phyloP scores from a whole-genome alignment of 2,888 invertebrate species.

The Leucoptera coffeella region DNA sequence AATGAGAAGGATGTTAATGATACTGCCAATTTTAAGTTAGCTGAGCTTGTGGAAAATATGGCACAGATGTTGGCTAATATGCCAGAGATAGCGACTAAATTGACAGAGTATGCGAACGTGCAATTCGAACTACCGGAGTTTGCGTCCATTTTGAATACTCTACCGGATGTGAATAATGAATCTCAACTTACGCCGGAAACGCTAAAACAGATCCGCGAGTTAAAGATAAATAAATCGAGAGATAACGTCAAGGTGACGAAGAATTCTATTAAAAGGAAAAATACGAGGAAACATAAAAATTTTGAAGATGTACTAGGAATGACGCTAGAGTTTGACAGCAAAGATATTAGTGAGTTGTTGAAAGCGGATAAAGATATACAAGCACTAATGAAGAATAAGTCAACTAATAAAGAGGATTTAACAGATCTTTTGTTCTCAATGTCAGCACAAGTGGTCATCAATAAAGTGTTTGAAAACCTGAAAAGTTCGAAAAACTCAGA shows the following conservation, averaged over 20 bases:
- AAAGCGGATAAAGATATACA: slow-evolving; percentile 29
- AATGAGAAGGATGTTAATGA: slow-evolving; percentile 17
- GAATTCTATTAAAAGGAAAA: slow-evolving; percentile 36
- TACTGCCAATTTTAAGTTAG: slow-evolving; percentile 22
- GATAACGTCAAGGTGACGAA: slow-evolving; percentile 39
- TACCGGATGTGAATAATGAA: slow-evolving; percentile 31
- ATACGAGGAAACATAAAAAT: slow-evolving; percentile 22
- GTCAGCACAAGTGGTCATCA: slow-evolving; percentile 33
- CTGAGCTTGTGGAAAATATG: slow-evolving; percentile 34
- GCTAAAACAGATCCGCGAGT: slow-evolving; percentile 36
- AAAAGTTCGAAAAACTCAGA: slow-evolving; percentile 28
- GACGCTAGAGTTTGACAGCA: slow-evolving; percentile 30
- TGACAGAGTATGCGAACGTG: slow-evolving; percentile 29
- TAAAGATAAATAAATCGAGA: slow-evolving; percentile 28
- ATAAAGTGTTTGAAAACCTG: slow-evolving; percentile 32
- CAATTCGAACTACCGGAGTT: slow-evolving; percentile 36
- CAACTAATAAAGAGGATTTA: slow-evolving; percentile 21
- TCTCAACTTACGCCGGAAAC: slow-evolving; percentile 40
- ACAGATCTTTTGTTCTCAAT: slow-evolving; percentile 30
- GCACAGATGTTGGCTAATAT: slow-evolving; percentile 38
- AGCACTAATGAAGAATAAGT: slow-evolving; percentile 19
- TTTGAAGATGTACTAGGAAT: slow-evolving; percentile 18
- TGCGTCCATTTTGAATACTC: slow-evolving; percentile 29
- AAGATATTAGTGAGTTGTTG: slow-evolving; percentile 21
- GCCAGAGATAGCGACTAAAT: slow-evolving; percentile 33